These are phyloP conservation scores for roundworm (Caenorhabditis elegans) DNA, from an alignment of 1,140 invertebrate genomes.

Conservation along the genomic window DNA sequence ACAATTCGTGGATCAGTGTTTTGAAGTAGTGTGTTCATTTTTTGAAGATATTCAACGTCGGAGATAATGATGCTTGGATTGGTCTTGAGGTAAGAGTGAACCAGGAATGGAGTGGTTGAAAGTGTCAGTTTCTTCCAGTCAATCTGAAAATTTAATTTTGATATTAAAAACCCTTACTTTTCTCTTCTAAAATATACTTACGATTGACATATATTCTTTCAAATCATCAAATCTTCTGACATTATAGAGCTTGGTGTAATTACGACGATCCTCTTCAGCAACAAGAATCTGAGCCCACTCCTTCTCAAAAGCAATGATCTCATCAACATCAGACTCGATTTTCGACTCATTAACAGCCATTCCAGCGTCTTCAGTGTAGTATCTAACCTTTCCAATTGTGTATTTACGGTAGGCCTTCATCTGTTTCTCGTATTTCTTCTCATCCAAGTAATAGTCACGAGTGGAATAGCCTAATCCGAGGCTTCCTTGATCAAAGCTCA, in stretches of 20 bases:
- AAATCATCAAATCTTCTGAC: constrained; percentile 49
- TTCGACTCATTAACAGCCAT: constrained; percentile 31
- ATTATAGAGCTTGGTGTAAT: constrained; percentile 61
- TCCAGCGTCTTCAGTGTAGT: constrained; percentile 55
- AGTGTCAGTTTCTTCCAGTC: constrained; percentile 51
- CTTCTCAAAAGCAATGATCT: constrained; percentile 58
- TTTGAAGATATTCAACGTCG: constrained; percentile 16
- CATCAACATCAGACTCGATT: constrained; percentile 53
- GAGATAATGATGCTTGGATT: constrained; percentile 48
- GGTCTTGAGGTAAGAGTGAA: constrained; percentile 46
- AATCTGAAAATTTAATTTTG: constrained; percentile 43
- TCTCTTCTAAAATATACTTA: background rate
- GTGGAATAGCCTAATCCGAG: constrained; percentile 57
- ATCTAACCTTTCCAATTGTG: constrained; percentile 51
- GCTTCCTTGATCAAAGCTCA: constrained; percentile 60
- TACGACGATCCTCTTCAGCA: constrained; percentile 59
- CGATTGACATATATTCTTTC: constrained; percentile 45
- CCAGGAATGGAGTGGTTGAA: constrained; percentile 40
- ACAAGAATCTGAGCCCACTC: constrained; percentile 59
- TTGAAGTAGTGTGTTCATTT: constrained; percentile 37
- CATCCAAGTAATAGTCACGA: constrained; percentile 63
- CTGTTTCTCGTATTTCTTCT: constrained; percentile 62
- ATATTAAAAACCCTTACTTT: no score
- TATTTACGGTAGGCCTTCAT: constrained; percentile 58
- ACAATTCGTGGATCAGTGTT: constrained; percentile 46